Conservation (phyloP, 1,140 invertebrate genomes). For the Bombus confusus region DNA sequence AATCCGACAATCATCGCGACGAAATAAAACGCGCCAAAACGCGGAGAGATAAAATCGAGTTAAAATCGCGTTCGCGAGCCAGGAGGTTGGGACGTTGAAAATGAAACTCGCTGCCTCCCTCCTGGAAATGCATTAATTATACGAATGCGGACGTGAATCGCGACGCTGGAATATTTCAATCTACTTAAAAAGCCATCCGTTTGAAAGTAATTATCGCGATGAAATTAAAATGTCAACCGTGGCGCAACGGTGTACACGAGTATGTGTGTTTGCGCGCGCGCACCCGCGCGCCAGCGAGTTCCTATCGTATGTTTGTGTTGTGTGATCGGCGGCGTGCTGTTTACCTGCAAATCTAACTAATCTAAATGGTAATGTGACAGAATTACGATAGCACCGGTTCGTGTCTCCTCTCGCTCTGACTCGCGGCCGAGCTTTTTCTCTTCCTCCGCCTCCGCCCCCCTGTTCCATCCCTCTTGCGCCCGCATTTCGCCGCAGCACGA, state of each 20-base stretch:
- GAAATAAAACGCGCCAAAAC: slow-evolving; percentile 19
- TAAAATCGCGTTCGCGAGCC: slow-evolving; percentile 37
- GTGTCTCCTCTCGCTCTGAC: background rate
- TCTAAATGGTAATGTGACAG: slow-evolving; percentile 79
- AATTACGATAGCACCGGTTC: slow-evolving; percentile 70
- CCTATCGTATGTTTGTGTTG: slow-evolving; percentile 74
- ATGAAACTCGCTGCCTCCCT: slow-evolving; percentile 11
- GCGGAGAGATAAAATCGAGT: slow-evolving; percentile 52
- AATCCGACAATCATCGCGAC: background rate
- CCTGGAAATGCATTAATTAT: slow-evolving; percentile 81
- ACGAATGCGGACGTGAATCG: slow-evolving; percentile 70
- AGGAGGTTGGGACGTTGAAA: slow-evolving; percentile 30
- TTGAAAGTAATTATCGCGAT: slow-evolving; percentile 81
- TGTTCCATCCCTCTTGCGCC: background rate
- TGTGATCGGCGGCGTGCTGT: slow-evolving; percentile 76
- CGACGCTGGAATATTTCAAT: slow-evolving; percentile 80
- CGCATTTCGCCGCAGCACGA: slow-evolving; percentile 22
- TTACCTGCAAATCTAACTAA: slow-evolving; percentile 79
- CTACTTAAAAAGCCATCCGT: slow-evolving; percentile 82
- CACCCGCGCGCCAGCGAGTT: slow-evolving; percentile 42
- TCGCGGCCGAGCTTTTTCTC: slow-evolving; percentile 17
- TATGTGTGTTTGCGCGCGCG: background rate
- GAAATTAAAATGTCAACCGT: slow-evolving; percentile 80
- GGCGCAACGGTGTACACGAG: background rate
- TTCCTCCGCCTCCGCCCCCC: background rate